A percentile compares a stretch with the other conserved stretches of the same genome.
Conservation (phyloP, 2,113 vertebrate genomes). For the Crotalus viridis region DNA sequence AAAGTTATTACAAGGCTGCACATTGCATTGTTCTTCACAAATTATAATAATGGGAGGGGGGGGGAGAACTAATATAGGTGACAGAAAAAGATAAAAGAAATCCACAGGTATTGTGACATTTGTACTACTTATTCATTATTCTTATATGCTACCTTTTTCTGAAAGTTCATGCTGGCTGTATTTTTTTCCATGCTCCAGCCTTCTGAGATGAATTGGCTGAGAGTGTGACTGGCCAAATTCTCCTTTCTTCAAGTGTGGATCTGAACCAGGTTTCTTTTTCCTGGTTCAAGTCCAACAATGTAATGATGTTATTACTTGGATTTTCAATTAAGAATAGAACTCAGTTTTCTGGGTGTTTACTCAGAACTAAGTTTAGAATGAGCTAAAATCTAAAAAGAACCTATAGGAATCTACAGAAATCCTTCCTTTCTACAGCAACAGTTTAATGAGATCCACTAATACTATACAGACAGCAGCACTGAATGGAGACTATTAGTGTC, state of each 20-base stretch:
- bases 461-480: not conserved
- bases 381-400: not conserved
- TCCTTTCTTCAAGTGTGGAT: not conserved
- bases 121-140: not conserved
- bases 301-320: not conserved
- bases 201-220: not conserved
- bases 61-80: not conserved
- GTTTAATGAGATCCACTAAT: not conserved
- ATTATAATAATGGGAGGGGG: not conserved
- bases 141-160: not conserved
- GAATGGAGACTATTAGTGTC: not conserved
- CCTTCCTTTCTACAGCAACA: not conserved
- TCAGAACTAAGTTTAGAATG: not conserved
- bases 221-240: not conserved
- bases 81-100: not conserved
- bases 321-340: not conserved
- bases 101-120: not conserved
- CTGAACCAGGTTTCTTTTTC: not conserved
- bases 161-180: not conserved
- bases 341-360: not conserved
- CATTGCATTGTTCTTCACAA: conserved; percentile 5
- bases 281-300: not conserved
- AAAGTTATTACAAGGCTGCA: not conserved
- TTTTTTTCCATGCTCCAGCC: not conserved
- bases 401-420: not conserved